A percentile compares a stretch with the other conserved stretches of the same genome.
Evolutionary conservation across 64 coral and sea anemone species (phyloP).

Genomic region (Montipora sp.): DNA sequence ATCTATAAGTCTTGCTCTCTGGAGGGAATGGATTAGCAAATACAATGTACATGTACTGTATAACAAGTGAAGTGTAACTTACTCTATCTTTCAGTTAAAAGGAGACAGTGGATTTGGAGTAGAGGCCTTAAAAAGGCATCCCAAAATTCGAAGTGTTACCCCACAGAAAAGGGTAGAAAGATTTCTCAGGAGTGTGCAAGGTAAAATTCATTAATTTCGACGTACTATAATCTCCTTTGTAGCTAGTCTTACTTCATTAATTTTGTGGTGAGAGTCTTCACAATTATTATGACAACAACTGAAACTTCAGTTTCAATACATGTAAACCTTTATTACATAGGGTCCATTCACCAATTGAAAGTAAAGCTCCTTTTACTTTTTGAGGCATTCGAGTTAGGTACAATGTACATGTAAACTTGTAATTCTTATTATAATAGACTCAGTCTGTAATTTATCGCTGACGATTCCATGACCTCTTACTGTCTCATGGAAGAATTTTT

Average conservation of each 20-base stretch:
- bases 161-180: constrained; percentile 94
- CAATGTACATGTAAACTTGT: no score
- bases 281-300: no score
- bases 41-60: background rate
- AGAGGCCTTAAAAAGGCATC: constrained; percentile 79
- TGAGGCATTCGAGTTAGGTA: no score
- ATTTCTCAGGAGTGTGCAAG: constrained; percentile 86
- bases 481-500: background rate
- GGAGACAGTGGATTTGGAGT: constrained; percentile 71
- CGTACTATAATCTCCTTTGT: no score
- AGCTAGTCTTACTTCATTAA: no score
- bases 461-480: background rate
- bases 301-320: no score
- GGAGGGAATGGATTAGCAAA: background rate
- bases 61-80: background rate
- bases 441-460: background rate
- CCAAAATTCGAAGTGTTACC: constrained; percentile 85
- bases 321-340: no score
- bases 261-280: no score
- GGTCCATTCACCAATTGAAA: no score
- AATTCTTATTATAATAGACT: no score
- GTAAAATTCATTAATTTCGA: constrained; percentile 6
- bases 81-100: constrained; percentile 59
- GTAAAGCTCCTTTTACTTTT: no score
- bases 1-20: no score